phyloP scores from a whole-genome alignment of 2,113 vertebrate genomes.

The Garra rufa region DNA sequence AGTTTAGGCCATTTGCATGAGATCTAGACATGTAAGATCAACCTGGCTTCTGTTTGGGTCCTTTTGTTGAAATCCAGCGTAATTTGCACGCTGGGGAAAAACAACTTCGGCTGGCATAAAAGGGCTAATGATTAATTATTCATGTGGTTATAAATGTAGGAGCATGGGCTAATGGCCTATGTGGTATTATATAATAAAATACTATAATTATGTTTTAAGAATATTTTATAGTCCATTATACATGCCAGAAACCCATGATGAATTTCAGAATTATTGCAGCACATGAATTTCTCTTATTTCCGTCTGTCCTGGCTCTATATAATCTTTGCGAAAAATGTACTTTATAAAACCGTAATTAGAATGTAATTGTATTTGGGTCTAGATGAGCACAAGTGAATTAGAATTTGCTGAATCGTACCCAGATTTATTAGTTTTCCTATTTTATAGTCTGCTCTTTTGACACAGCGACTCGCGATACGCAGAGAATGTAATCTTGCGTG shows the following conservation, averaged over 20 bases:
- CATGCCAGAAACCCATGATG: conserved; percentile 47
- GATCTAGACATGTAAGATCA: not conserved
- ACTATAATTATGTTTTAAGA: conserved; percentile 62
- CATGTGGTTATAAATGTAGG: conserved; percentile 69
- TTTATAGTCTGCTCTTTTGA: conserved; percentile 28
- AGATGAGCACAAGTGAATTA: conserved; percentile 37
- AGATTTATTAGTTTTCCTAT: conserved; percentile 18
- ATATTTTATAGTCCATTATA: conserved; percentile 59
- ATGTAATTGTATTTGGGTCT: conserved; percentile 38
- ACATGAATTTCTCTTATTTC: conserved; percentile 40
- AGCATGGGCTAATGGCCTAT: conserved; percentile 66
- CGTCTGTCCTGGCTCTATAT: not conserved
- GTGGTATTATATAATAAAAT: conserved; percentile 67
- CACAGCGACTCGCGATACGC: conserved; percentile 3
- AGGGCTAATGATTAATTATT: conserved; percentile 71
- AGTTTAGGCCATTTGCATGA: not conserved
- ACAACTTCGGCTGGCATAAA: conserved; percentile 70
- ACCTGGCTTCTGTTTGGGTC: conserved; percentile 35
- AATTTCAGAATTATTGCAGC: conserved; percentile 43
- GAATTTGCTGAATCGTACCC: conserved; percentile 26
- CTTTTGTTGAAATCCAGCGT: conserved; percentile 60
- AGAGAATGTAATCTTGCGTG: conserved; percentile 38
- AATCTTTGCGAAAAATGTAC: not conserved
- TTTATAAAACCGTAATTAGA: conserved; percentile 20
- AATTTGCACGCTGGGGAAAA: conserved; percentile 69